Evolutionary conservation across 2,888 invertebrate genomes (phyloP).

Genomic region (Standfussiana lucernea): DNA sequence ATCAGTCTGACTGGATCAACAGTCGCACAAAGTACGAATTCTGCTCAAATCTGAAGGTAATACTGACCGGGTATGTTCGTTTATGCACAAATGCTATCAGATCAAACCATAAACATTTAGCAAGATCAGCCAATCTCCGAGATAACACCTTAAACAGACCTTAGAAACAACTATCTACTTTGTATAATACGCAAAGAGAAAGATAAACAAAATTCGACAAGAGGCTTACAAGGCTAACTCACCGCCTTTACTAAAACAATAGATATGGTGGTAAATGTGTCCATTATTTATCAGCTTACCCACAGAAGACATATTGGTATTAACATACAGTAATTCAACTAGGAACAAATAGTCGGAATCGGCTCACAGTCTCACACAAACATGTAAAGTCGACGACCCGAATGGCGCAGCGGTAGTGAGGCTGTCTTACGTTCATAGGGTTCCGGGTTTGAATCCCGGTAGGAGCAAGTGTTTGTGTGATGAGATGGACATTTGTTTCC

Average conservation of each 20-base stretch:
- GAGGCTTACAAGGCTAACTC: slow-evolving; percentile 20
- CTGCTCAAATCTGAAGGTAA: neutral
- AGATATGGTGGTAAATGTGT: slow-evolving; percentile 16
- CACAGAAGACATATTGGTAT: neutral
- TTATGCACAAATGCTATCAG: slow-evolving; percentile 1
- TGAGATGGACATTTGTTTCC: too few species aligned
- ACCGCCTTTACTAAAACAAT: slow-evolving; percentile 30
- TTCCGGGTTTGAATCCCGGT: too few species aligned
- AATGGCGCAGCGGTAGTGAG: too few species aligned
- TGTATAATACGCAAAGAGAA: slow-evolving; percentile 9
- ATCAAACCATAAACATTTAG: neutral
- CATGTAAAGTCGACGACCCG: too few species aligned
- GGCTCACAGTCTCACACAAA: neutral
- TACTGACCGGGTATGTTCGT: rapidly evolving
- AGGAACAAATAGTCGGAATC: neutral
- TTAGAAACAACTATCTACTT: neutral
- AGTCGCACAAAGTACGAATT: too few species aligned
- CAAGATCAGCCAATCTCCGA: neutral
- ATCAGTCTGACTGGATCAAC: neutral
- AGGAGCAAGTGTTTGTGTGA: too few species aligned
- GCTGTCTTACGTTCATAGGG: too few species aligned
- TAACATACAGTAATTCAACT: slow-evolving; percentile 8
- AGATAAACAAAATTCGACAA: slow-evolving; percentile 20
- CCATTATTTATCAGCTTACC: slow-evolving; percentile 43
- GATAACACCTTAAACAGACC: neutral